Evolutionary conservation across 1,140 invertebrate species (phyloP).

Genomic region (Drosophila repletoides): DNA sequence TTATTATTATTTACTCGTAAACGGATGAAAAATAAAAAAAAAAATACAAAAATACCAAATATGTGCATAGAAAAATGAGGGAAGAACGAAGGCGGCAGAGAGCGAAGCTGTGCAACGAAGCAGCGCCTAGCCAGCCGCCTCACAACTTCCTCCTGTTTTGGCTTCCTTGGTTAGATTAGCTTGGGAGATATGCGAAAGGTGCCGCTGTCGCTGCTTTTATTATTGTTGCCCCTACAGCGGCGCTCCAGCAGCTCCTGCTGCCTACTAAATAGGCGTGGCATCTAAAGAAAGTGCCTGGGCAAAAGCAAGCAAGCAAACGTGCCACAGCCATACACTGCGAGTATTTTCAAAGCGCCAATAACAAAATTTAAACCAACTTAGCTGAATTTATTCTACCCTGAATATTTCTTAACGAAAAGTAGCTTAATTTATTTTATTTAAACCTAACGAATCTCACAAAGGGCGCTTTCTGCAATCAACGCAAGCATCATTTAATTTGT

Average conservation of each 20-base stretch:
- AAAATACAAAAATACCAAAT: slow-evolving; percentile 37
- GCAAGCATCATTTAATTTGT: not conserved
- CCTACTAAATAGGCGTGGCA: slow-evolving; percentile 36
- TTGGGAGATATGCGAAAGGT: slow-evolving; percentile 62
- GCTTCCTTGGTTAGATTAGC: slow-evolving; percentile 60
- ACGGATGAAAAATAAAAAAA: slow-evolving; percentile 30
- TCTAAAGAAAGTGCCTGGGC: slow-evolving; percentile 52
- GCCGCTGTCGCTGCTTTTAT: slow-evolving; percentile 31
- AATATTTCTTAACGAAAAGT: too few relatives aligned
- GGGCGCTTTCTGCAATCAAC: not conserved
- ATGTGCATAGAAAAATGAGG: slow-evolving; percentile 16
- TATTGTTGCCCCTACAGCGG: slow-evolving; percentile 28
- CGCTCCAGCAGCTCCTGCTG: slow-evolving; percentile 32
- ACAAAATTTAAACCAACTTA: too few relatives aligned
- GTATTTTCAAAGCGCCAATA: not conserved
- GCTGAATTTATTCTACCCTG: too few relatives aligned
- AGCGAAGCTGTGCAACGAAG: slow-evolving; percentile 15
- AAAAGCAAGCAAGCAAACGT: slow-evolving; percentile 53
- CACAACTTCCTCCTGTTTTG: not conserved
- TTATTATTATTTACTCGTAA: slow-evolving; percentile 72
- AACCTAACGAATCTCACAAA: not conserved
- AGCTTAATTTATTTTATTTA: too few relatives aligned
- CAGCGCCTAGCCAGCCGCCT: slow-evolving; percentile 16
- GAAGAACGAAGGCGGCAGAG: not conserved
- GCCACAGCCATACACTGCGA: slow-evolving; percentile 37